phyloP scores from a whole-genome alignment of 2,113 vertebrate genomes.

The Leuciscus idus region DNA sequence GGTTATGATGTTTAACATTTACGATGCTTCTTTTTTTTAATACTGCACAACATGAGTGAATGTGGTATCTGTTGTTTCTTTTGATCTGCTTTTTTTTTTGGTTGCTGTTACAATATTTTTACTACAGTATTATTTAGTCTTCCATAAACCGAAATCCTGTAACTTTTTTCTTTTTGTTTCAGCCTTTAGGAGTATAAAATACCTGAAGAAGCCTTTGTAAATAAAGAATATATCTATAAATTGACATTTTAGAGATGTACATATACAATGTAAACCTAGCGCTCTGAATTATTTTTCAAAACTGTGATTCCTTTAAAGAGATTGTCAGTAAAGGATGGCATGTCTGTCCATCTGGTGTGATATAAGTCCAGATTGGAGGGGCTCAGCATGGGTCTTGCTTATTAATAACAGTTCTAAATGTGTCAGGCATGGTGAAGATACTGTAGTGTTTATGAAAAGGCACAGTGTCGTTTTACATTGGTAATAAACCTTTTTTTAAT shows the following conservation, averaged over 20 bases:
- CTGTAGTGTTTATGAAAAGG: conserved; percentile 73
- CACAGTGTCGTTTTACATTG: conserved; percentile 90
- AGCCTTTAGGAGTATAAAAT: conserved; percentile 74
- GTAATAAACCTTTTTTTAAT: conserved; percentile 86
- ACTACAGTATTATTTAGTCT: conserved; percentile 75
- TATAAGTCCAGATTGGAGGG: conserved; percentile 54
- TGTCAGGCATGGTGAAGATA: conserved; percentile 85
- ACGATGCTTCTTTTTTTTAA: neutral
- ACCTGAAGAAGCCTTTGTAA: conserved; percentile 75
- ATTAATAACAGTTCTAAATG: conserved; percentile 79
- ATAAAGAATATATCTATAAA: conserved; percentile 72
- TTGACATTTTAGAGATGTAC: conserved; percentile 71
- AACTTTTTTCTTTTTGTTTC: conserved; percentile 71
- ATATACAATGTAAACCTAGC: conserved; percentile 69
- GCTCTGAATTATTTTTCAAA: conserved; percentile 68
- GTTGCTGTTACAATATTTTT: conserved; percentile 61
- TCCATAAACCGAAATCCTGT: conserved; percentile 80
- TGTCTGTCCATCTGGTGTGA: conserved; percentile 54
- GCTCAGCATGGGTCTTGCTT: conserved; percentile 82
- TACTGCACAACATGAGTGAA: conserved; percentile 1
- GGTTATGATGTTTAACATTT: neutral
- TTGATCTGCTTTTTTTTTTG: neutral
- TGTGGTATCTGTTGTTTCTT: neutral
- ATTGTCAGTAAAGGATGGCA: conserved; percentile 54
- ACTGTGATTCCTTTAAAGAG: conserved; percentile 59